Percentiles rank a stretch among this genome's conserved stretches.
These are phyloP conservation scores for Drosophila prosaltans DNA, from an alignment of 1,140 invertebrate genomes.

Conservation along the genomic window DNA sequence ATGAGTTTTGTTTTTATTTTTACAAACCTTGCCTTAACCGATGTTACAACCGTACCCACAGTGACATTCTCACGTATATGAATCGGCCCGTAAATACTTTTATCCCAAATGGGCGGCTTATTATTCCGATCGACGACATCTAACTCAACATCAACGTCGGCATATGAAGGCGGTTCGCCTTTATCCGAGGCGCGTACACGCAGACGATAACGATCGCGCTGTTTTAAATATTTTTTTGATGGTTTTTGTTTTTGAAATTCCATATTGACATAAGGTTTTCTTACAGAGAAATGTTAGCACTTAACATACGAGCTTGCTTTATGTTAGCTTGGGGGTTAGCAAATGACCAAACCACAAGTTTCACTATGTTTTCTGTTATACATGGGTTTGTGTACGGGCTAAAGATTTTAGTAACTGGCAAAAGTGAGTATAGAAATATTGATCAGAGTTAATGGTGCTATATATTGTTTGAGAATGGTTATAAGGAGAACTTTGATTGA, in stretches of 20 bases:
- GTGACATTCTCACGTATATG: conserved; percentile 98
- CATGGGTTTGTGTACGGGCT: background rate
- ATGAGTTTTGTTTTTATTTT: background rate
- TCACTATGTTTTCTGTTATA: background rate
- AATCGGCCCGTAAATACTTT: conserved; percentile 96
- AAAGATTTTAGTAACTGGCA: conserved; percentile 2
- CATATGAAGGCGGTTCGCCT: conserved; percentile 93
- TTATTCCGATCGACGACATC: conserved; percentile 98
- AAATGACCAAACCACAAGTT: background rate
- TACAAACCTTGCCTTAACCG: conserved; percentile 98
- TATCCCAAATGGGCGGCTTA: conserved; percentile 98
- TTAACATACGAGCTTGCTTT: conserved; percentile 4
- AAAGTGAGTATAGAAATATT: background rate
- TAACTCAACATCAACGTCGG: conserved; percentile 97
- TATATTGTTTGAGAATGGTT: too few species aligned
- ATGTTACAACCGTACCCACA: conserved; percentile 97
- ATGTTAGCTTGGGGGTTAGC: conserved; percentile 3
- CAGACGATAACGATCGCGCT: conserved; percentile 97
- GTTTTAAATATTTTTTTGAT: conserved; percentile 78
- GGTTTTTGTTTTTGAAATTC: background rate
- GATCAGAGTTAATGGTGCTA: too few species aligned
- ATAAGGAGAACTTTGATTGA: too few species aligned
- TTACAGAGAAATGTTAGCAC: conserved; percentile 9
- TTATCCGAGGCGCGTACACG: conserved; percentile 96
- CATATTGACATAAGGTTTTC: background rate